Evolutionary conservation across 2,113 vertebrate species (phyloP).

Genomic region (Burhinus bistriatus): DNA sequence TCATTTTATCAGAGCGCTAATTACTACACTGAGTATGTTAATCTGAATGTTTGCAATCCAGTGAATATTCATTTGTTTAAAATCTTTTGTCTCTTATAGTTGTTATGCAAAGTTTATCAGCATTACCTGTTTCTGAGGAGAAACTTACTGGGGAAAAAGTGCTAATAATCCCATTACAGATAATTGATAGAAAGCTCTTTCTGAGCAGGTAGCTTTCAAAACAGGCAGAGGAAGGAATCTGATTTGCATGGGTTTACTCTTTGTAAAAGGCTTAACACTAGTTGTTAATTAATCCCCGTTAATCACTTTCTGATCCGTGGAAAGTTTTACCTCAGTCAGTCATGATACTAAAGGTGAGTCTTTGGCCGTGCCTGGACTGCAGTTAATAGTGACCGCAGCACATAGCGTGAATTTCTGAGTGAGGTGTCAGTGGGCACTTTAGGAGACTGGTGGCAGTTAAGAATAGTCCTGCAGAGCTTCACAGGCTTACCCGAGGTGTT

Average conservation of each 20-base stretch:
- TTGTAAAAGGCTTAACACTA: neutral
- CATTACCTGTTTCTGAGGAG: neutral
- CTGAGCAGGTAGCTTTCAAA: neutral
- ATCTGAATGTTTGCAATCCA: neutral
- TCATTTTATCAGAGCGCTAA: neutral
- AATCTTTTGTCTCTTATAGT: neutral
- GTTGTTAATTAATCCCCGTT: neutral
- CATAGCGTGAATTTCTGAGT: no score
- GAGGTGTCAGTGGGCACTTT: no score
- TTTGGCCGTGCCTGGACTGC: no score
- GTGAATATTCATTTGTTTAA: neutral
- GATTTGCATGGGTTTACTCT: neutral
- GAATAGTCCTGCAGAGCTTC: neutral
- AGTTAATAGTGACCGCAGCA: no score
- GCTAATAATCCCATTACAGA: neutral
- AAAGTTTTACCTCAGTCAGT: neutral
- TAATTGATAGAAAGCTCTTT: neutral
- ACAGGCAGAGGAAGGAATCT: neutral
- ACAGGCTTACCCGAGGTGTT: neutral
- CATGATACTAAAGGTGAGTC: neutral
- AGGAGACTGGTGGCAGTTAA: neutral
- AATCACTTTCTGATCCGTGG: neutral
- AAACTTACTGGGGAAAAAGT: neutral
- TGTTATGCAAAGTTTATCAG: neutral
- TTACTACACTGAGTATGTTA: neutral